Conservation (phyloP, 2,888 invertebrate genomes). For the Folsomia candida region DNA sequence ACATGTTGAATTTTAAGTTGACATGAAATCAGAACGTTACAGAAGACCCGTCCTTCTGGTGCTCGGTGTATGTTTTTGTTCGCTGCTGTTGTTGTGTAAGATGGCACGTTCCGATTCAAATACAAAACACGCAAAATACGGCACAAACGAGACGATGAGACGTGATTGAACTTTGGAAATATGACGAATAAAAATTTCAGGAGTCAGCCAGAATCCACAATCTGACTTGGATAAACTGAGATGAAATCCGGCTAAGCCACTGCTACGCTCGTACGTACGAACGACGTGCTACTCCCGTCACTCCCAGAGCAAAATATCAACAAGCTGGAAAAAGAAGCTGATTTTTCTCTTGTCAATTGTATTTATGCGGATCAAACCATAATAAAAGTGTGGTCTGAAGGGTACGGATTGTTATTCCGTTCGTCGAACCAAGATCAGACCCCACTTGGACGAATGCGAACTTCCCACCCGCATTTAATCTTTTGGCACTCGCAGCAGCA, state of each 20-base stretch:
- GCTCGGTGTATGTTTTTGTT: too few species aligned
- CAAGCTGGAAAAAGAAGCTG: not conserved
- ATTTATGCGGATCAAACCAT: not conserved
- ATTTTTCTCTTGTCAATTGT: not conserved
- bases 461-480: not conserved
- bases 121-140: not conserved
- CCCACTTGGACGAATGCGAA: too few species aligned
- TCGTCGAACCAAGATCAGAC: not conserved
- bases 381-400: not conserved
- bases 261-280: too few species aligned
- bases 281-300: not conserved
- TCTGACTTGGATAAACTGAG: not conserved
- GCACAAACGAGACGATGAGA: not conserved
- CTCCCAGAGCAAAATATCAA: too few species aligned
- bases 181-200: not conserved
- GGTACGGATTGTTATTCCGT: not conserved
- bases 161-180: not conserved
- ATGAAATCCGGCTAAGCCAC: not conserved
- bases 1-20: not conserved
- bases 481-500: not conserved
- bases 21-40: not conserved
- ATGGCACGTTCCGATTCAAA: not conserved
- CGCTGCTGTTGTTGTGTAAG: too few species aligned
- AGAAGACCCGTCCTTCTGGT: too few species aligned
- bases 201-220: not conserved